Conservation (phyloP, 2,113 vertebrate species). For the Perccottus glenii region DNA sequence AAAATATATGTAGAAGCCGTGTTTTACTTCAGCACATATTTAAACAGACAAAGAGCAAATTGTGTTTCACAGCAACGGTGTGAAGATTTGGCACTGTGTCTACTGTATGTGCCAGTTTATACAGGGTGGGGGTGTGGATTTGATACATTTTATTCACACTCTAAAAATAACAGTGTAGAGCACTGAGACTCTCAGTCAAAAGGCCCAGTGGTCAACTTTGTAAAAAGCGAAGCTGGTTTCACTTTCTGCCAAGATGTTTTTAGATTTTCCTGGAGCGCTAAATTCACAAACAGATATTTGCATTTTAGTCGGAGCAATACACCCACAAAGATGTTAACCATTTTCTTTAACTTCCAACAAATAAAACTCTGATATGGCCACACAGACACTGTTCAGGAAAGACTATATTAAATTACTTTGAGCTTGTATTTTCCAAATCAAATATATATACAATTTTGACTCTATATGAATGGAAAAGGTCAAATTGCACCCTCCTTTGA, state of each 20-base stretch:
- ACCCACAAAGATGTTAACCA: background rate
- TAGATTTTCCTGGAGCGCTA: background rate
- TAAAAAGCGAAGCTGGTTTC: background rate
- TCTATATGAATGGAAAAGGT: too few species aligned
- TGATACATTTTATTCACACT: slow-evolving; percentile 19
- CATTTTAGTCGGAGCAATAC: background rate
- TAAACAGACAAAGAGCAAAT: slow-evolving; percentile 15
- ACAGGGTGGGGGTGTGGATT: background rate
- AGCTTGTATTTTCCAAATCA: too few species aligned
- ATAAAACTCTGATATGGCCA: background rate
- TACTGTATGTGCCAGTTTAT: background rate
- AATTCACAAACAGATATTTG: background rate
- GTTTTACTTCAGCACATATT: slow-evolving; percentile 6
- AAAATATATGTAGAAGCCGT: background rate
- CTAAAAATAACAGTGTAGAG: slow-evolving; percentile 2
- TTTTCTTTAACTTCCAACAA: background rate
- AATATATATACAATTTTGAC: too few species aligned
- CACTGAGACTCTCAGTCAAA: background rate
- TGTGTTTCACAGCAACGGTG: slow-evolving; percentile 12
- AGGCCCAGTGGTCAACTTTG: background rate
- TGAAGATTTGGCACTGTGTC: background rate
- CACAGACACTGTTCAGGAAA: background rate
- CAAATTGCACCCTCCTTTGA: too few species aligned
- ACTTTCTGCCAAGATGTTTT: slow-evolving; percentile 6
- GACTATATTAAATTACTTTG: too few species aligned